Base-by-base conservation (phyloP, 2,113 vertebrate genomes). In the Rhineura floridana region DNA sequence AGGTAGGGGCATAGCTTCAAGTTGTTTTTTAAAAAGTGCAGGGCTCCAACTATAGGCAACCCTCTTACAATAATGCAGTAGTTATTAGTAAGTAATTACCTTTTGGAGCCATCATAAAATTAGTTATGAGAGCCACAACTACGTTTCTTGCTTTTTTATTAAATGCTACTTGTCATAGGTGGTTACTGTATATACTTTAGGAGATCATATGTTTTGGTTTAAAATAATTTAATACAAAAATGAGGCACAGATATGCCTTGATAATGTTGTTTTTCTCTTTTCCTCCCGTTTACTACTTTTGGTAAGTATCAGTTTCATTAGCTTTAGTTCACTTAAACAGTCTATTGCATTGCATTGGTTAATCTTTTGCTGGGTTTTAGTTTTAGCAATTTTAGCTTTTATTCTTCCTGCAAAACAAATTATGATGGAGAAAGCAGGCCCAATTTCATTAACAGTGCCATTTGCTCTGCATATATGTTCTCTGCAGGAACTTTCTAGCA, bases 231-330 rank as follows among this genome's bases (percentile, higher is more conserved):
- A 87, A 88, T 65, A 30, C 1, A 76, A 84, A 70, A 91, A 87
- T 9, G 39, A 91, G 52, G 3, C 30, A 0, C 15, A 85, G 92
- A 83, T 36, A 3, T 36, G 0, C 63, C 46, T 52, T 0, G 81
- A 72, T 55, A 67, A 10, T 87, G 13, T 17, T 86, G 77, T 46
- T 84, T 80, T 46, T 77, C 36, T 70, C 39, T 44, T 82, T 48
- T 50, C 88, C 15, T 86, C 39, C 7, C 76, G 3, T 25, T 87
- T 42, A 25, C 21, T 84, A 30, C 21, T 52, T 39, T 2, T 67
- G 23, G 36, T 44, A 91, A 90, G 85, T 46, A 83, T 87, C 30
- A 2, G 78, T 90, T 88, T 85, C 3, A 8, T 87, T 87, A 93
- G 44, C 21, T 85, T 46, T 23, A 81, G 80, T 50, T 93, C 50